Evolutionary conservation across 2,113 vertebrate species (phyloP), one percentile per base, ranked within the genome.

Genomic region (Peucedramus taeniatus): DNA sequence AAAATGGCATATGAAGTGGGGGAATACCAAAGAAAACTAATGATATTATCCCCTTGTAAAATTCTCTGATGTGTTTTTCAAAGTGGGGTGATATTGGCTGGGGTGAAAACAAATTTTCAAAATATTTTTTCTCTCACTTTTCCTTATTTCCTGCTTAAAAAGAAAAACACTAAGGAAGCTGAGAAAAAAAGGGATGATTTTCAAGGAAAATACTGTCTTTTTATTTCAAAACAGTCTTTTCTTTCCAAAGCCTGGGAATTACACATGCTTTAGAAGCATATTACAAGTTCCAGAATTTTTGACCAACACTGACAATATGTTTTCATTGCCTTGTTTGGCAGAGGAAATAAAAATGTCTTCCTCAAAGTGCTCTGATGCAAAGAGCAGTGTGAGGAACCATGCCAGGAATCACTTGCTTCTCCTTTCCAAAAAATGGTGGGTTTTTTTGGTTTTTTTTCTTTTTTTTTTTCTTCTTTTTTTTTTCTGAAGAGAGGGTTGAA

Each of bases 391-490:
- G 60, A 53, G 18, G 15, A 95, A 4, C 19, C 11, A 53, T 2
- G 2, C 8, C 37, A 92, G 56, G n/a, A 78, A 61, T 23, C 13
- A 13, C 10, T 64, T 82, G 15, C 16, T 72, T 60, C 7, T 23
- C 8, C 64, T 72, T 83, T 61, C 33, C 42, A 64, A 79, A n/a
- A 40, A 47, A 42, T n/a, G 1, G 10, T 53, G 54, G 5, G 1
- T 3, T 33, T 37, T 60, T 12, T 15, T 51, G 5, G 0, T 3
- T 54, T 69, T 47, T 44, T 15, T 1, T 4, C 6, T 7, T 33
- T 22, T 45, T 13, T 19, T 10, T 7, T 21, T 49, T 13, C 17
- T 33, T 11, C 5, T 50, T n/a, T 28, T 51, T 28, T 40, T 28
- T 24, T 10, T 2, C 15, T 13, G 5, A 82, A 66, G 11, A 53